phyloP scores from a whole-genome alignment of 2,113 vertebrate species.

The Podilymbus podiceps region DNA sequence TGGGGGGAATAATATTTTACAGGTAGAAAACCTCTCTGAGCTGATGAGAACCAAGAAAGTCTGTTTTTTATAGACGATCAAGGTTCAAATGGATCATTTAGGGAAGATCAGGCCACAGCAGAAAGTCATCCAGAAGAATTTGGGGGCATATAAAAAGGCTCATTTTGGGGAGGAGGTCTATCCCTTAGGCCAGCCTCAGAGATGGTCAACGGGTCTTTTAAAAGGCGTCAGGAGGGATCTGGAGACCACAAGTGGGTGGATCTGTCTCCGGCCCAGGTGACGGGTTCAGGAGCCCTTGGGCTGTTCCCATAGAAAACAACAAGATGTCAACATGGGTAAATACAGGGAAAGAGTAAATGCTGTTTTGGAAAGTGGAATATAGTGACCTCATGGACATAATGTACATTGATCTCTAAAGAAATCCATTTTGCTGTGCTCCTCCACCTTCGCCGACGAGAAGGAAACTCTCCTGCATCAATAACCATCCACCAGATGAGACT shows the following conservation, averaged over 20 bases:
- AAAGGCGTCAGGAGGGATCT: not conserved
- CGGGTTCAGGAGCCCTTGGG: not conserved
- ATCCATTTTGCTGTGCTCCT: not conserved
- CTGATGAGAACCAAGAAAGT: too few relatives aligned
- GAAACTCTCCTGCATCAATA: not conserved
- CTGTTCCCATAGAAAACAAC: not conserved
- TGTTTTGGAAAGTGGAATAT: not conserved
- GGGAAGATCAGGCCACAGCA: not conserved
- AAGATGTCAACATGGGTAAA: rapidly evolving
- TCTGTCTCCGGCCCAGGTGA: not conserved
- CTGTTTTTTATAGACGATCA: not conserved
- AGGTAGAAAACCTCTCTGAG: not conserved
- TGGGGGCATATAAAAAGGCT: too few relatives aligned
- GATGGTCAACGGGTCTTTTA: not conserved
- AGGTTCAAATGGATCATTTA: not conserved
- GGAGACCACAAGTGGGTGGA: not conserved
- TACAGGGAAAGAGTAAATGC: not conserved
- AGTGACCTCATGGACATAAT: rapidly evolving
- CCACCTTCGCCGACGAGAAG: not conserved
- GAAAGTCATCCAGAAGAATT: not conserved
- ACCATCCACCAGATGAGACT: too few relatives aligned
- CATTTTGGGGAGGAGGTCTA: not conserved
- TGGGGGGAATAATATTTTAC: not conserved
- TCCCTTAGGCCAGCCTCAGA: not conserved
- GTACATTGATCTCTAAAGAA: not conserved